A percentile compares a stretch with the other conserved stretches of the same genome.
Evolutionary conservation across 2,113 vertebrate genomes (phyloP).

Genomic region (Salvelinus sp.): DNA sequence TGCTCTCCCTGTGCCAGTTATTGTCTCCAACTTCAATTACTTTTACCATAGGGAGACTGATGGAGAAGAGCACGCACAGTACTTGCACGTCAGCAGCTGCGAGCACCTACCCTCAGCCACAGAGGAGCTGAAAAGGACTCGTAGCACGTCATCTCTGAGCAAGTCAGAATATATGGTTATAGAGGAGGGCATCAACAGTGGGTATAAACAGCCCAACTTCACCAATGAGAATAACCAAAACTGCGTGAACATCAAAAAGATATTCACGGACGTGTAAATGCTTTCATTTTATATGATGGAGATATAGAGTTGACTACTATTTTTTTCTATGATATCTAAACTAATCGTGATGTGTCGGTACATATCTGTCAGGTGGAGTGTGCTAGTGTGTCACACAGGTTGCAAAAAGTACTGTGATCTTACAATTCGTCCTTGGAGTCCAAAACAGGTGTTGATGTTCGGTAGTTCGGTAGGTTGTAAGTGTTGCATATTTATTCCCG

Average conservation of each 20-base stretch:
- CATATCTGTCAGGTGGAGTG: constrained; percentile 60
- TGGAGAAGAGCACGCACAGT: constrained; percentile 92
- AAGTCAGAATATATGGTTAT: constrained; percentile 85
- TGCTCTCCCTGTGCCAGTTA: constrained; percentile 93
- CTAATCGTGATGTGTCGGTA: constrained; percentile 45
- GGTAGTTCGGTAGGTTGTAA: constrained; percentile 20
- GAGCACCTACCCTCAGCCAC: constrained; percentile 81
- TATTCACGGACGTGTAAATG: constrained; percentile 93
- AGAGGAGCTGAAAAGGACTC: constrained; percentile 85
- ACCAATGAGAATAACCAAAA: constrained; percentile 89
- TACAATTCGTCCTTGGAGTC: constrained; percentile 47
- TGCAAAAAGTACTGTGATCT: constrained; percentile 67
- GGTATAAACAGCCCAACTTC: constrained; percentile 87
- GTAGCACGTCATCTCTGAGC: constrained; percentile 89
- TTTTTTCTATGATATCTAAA: constrained; percentile 45
- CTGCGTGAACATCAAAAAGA: constrained; percentile 94
- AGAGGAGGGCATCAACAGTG: constrained; percentile 85
- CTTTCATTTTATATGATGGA: constrained; percentile 12
- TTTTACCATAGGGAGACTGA: constrained; percentile 98
- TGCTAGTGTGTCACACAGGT: constrained; percentile 55
- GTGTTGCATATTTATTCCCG: constrained; percentile 36
- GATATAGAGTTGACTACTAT: constrained; percentile 18
- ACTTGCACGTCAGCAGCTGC: constrained; percentile 85
- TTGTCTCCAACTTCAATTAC: constrained; percentile 98
- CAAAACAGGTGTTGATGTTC: constrained; percentile 33